Percentiles rank a stretch among this genome's conserved stretches.
phyloP scores from a whole-genome alignment of 2,797 vertebrate species.

The Petrocephalus sullivani region DNA sequence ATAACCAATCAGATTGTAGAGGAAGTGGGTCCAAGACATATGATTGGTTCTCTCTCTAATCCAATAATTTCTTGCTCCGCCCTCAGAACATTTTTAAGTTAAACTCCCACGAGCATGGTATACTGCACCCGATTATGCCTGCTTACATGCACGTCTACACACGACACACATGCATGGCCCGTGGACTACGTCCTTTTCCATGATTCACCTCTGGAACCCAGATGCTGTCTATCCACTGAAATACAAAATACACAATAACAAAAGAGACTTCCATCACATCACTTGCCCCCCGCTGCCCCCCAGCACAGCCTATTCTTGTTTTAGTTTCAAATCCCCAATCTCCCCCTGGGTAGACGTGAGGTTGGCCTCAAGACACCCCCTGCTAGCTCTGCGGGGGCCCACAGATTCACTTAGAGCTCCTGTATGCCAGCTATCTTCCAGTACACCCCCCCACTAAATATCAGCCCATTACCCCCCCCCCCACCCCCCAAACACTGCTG shows the following conservation, averaged over 20 bases:
- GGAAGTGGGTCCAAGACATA: no score
- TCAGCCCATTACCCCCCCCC: not conserved
- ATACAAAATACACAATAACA: not conserved
- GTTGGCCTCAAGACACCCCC: not conserved
- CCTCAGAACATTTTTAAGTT: no score
- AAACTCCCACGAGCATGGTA: not conserved
- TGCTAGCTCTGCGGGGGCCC: not conserved
- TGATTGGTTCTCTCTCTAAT: no score
- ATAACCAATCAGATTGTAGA: no score
- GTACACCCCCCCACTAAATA: not conserved
- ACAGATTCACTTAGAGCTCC: not conserved
- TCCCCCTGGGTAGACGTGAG: not conserved
- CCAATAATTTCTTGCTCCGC: no score
- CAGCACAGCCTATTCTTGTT: not conserved
- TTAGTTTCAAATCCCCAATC: conserved; percentile 25
- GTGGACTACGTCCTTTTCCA: not conserved
- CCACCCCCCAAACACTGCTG: no score
- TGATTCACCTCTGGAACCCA: not conserved
- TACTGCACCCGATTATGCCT: not conserved
- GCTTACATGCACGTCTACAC: not conserved
- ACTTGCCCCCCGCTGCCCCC: not conserved
- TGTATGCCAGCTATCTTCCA: not conserved
- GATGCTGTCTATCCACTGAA: not conserved
- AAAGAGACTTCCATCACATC: not conserved
- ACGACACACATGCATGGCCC: not conserved